phyloP scores from a whole-genome alignment of 2,113 vertebrate species.

The Lonchura striata region DNA sequence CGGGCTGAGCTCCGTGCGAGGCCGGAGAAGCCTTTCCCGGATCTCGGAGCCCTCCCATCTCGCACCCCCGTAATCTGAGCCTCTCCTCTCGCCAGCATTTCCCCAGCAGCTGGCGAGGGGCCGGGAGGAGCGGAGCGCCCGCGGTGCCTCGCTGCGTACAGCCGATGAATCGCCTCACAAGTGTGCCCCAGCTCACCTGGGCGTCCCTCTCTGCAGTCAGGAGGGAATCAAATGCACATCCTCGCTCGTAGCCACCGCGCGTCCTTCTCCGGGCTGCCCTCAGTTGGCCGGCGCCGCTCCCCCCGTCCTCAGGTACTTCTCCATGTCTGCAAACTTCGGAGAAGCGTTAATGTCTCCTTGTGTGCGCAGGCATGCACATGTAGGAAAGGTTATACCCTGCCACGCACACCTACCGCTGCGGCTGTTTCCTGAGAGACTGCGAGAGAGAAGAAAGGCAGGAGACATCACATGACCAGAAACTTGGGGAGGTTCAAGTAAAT shows the following conservation, averaged over 20 bases:
- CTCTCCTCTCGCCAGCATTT: not conserved
- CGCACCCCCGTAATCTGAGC: too few species aligned
- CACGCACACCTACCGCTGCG: not conserved
- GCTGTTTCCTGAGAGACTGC: not conserved
- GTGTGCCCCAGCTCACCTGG: not conserved
- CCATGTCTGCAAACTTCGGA: not conserved
- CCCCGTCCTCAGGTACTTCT: rapidly evolving
- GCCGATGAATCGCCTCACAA: not conserved
- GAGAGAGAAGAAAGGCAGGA: not conserved
- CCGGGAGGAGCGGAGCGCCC: rapidly evolving
- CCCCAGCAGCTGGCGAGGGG: not conserved
- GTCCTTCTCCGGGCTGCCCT: not conserved
- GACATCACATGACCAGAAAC: not conserved
- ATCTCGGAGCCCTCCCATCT: not conserved
- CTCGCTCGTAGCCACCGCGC: not conserved
- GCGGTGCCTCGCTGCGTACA: not conserved
- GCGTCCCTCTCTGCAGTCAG: not conserved
- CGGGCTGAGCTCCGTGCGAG: not conserved
- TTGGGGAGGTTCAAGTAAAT: not conserved
- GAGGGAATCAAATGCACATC: not conserved
- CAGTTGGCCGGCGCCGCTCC: not conserved
- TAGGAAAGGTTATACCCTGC: not conserved
- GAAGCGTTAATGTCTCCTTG: not conserved
- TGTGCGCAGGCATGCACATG: not conserved
- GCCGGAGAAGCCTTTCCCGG: not conserved